These are phyloP conservation scores for Aphodius sticticus DNA, from an alignment of 2,888 invertebrate species.

Conservation along the genomic window DNA sequence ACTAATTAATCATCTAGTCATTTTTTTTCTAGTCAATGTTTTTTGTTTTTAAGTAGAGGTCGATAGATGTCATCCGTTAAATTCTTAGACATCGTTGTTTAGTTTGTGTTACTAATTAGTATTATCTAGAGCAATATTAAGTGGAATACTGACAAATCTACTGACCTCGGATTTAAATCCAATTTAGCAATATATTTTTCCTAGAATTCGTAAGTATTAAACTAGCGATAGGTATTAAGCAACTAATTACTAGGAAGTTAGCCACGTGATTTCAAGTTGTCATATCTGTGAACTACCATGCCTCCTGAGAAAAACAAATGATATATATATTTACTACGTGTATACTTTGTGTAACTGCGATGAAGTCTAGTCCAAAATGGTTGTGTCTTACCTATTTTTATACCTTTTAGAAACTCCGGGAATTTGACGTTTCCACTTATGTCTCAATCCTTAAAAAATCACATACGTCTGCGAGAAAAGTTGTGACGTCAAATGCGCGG, in stretches of 20 bases:
- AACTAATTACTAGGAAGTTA: background rate
- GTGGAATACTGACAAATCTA: background rate
- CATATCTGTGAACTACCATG: background rate
- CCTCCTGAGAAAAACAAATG: background rate
- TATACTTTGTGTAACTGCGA: slow-evolving; percentile 4
- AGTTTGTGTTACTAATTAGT: background rate
- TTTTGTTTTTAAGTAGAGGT: background rate
- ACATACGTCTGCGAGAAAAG: background rate
- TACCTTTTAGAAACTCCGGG: slow-evolving; percentile 9
- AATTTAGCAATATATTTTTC: background rate
- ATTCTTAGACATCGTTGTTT: background rate
- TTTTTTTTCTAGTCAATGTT: background rate
- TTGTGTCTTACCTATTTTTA: slow-evolving; percentile 22
- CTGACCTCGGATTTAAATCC: background rate
- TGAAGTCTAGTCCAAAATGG: slow-evolving; percentile 18
- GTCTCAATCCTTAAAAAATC: background rate
- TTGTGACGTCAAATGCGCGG: background rate
- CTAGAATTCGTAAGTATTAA: background rate
- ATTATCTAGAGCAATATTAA: background rate
- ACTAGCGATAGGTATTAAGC: background rate
- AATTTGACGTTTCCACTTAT: background rate
- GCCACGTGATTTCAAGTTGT: background rate
- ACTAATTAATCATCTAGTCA: background rate
- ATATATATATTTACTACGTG: background rate
- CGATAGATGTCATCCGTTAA: background rate